Conservation (phyloP, 2,113 vertebrate species). For the Condylura cristata region DNA sequence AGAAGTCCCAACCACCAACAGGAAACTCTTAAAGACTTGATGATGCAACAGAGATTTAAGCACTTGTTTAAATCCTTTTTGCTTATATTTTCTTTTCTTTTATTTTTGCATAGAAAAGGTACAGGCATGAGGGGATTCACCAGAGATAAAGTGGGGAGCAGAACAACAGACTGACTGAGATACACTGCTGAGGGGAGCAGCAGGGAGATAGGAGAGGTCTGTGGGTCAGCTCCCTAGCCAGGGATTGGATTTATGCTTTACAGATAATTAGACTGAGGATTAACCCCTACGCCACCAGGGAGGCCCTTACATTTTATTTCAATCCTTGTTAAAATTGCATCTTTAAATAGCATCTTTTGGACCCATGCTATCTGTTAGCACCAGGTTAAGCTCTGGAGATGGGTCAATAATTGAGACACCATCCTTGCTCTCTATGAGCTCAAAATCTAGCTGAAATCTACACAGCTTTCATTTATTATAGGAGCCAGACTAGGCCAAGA, state of each 20-base stretch:
- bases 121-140: no score
- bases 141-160: no score
- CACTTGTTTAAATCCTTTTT: neutral
- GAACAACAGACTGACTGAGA: no score
- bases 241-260: no score
- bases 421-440: neutral
- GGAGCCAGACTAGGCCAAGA: neutral
- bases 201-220: no score
- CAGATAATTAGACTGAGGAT: no score
- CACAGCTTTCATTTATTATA: neutral
- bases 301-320: neutral
- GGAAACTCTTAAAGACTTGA: neutral
- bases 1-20: neutral
- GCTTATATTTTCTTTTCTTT: neutral
- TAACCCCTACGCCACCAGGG: no score
- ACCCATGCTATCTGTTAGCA: neutral
- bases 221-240: no score
- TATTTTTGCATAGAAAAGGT: no score
- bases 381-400: neutral
- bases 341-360: neutral
- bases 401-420: neutral
- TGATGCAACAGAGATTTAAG: neutral
- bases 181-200: no score
- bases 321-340: neutral
- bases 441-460: neutral